Evolutionary conservation across 2,888 invertebrate species (phyloP), one percentile per base, ranked within the genome.

Genomic region (Neuroscelio doddi): DNA sequence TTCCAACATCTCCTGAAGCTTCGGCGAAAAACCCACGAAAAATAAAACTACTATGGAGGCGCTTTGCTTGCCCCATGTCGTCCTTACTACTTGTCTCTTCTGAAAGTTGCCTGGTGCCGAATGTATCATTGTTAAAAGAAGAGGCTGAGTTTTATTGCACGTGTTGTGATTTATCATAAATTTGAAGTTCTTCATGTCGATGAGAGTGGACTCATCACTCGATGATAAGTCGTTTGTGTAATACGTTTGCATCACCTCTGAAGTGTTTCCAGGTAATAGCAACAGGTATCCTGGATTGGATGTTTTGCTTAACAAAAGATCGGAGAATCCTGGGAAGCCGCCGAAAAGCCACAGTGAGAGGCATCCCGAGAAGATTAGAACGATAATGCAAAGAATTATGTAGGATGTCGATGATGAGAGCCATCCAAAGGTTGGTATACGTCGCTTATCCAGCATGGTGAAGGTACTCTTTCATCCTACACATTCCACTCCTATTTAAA

Each of bases 111-210:
- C 74, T 0, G 86, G 86, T 5, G 87, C 86, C n/a, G 87, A 86
- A 69, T 87, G 87, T 21, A 87, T 83, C 45, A 87, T 72, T 62
- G 86, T 84, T 21, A 87, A 69, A 41, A 87, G 68, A 44, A 85
- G 72, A n/a, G 84, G 84, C 16, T 78, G 74, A 34, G 86, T 85
- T 14, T 82, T 81, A 46, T 85, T 82, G 74, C 91, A 91, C 0
- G 86, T 86, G 15, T 86, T 83, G 51, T 90, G 88, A 67, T 89
- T 87, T 36, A 90, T 87, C 47, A 85, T 83, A 79, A 91, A 92
- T 10, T 85, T 81, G 77, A 93, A 92, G 73, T 89, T 85, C 42
- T 86, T 85, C 41, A 92, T 80, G 63, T 84, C 77, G 46, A 84
- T 82, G 45, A 83, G 69, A 3, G 75, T 82, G 15, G 79, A 76